Evolutionary conservation across 1,140 invertebrate species (phyloP).

Genomic region (Apis florea): DNA sequence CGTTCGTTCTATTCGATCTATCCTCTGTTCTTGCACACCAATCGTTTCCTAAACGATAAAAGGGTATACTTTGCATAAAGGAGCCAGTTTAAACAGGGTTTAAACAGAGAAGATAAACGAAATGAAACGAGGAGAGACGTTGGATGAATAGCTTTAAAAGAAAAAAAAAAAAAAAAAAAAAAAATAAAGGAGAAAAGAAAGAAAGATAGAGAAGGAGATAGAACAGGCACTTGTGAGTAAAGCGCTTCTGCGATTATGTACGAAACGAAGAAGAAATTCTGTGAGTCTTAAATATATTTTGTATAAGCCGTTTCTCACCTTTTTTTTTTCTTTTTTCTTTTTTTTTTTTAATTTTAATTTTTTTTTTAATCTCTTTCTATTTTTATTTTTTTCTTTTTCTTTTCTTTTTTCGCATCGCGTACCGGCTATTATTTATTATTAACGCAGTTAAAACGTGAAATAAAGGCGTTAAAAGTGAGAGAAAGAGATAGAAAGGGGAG

Average conservation of each 20-base stretch:
- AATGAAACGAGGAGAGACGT: neutral
- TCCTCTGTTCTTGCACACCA: slow-evolving; percentile 10
- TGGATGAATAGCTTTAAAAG: slow-evolving; percentile 9
- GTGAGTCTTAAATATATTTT: slow-evolving; percentile 63
- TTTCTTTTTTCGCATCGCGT: slow-evolving; percentile 33
- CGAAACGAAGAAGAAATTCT: slow-evolving; percentile 67
- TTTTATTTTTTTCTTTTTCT: slow-evolving; percentile 30
- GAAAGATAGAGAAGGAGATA: slow-evolving; percentile 7
- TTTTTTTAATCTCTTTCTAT: slow-evolving; percentile 34
- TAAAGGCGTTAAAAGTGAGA: slow-evolving; percentile 17
- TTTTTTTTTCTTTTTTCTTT: slow-evolving; percentile 55
- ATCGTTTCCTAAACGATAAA: slow-evolving; percentile 16
- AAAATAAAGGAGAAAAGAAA: neutral
- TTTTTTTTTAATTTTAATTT: slow-evolving; percentile 43
- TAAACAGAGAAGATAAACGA: slow-evolving; percentile 49
- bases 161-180: neutral
- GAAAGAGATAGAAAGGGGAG: neutral
- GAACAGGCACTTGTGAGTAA: slow-evolving; percentile 65
- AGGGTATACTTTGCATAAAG: slow-evolving; percentile 21
- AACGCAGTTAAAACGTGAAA: slow-evolving; percentile 20
- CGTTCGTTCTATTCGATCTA: neutral
- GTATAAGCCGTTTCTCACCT: slow-evolving; percentile 77
- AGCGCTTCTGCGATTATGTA: slow-evolving; percentile 72
- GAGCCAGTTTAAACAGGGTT: slow-evolving; percentile 43
- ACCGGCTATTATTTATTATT: neutral